Evolutionary conservation across 2,113 vertebrate genomes (phyloP), one percentile per base, ranked within the genome.

Genomic region (Campylorhamphus procurvoides): DNA sequence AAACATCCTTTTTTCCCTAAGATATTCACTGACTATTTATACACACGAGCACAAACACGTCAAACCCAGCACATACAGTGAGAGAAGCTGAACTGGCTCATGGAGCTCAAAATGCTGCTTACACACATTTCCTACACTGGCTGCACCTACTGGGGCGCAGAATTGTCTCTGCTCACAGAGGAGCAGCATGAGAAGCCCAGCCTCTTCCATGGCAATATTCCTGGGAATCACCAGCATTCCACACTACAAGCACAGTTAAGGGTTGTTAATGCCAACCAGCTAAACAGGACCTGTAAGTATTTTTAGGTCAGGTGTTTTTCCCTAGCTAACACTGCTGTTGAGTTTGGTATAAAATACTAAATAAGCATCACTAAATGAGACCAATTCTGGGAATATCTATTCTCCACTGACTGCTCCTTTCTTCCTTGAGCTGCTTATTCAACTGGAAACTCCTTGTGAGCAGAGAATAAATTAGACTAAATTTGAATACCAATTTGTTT

Each of bases 81-180:
- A 53, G 24, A 62, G 40, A 66, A 83, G 12, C 22, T 10, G 27
- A 68, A 29, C 33, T 10, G 28, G 31, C 40, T 50, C 14, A 2
- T 0, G 0, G 24, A 50, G 22, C 33, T 80, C 6, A 10, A 42
- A 50, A 12, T 3, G 16, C 72, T 72, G 44, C 23, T 39, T 7
- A 1, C 29, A 40, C 9, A 18, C 14, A 2, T 22, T 47, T 13
- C 20, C 47, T 1, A 3, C 73, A 29, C 15, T 14, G 4, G 2
- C 47, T 35, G 47, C 55, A 4, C 6, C 1, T 0, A 1, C 29
- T 33, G 39, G 53, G 20, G 20, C 27, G 31, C 42, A 74, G 55
- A 53, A 58, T 33, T 44, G 46, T 62, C 31, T 22, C 52, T n/a
- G 20, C 11, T 55, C 62, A 16, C 19, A 18, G n/a, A 58, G 62